Conservation (phyloP, 2,797 vertebrate genomes). For the Crypturellus tataupa region DNA sequence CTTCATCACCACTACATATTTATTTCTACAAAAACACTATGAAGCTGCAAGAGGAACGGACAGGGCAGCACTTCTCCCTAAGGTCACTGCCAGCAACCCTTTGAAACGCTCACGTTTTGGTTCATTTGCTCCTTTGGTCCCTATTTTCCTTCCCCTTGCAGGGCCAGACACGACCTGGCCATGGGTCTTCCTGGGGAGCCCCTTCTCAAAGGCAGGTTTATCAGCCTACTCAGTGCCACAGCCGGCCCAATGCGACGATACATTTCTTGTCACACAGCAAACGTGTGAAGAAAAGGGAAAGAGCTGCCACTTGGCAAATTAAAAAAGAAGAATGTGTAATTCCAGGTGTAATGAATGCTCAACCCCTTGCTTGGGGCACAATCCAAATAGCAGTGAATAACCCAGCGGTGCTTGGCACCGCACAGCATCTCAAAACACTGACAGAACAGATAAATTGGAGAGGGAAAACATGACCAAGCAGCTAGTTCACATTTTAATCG, state of each 20-base stretch:
- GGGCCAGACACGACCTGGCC: slow-evolving; percentile 19
- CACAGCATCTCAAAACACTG: neutral
- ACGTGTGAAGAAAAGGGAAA: neutral
- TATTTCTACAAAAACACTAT: neutral
- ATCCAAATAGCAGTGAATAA: slow-evolving; percentile 4
- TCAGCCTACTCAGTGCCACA: neutral
- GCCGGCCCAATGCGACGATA: accelerated
- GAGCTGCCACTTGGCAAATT: neutral
- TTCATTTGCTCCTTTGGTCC: slow-evolving; percentile 37
- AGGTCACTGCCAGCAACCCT: neutral
- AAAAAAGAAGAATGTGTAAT: neutral
- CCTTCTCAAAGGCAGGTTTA: slow-evolving; percentile 12
- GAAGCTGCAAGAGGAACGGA: neutral
- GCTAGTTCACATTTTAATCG: neutral
- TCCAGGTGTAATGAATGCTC: neutral
- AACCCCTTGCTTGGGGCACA: neutral
- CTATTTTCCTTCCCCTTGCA: slow-evolving; percentile 39
- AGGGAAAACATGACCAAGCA: neutral
- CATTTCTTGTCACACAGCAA: neutral
- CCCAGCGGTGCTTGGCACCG: neutral
- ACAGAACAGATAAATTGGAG: neutral
- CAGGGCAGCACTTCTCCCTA: slow-evolving; percentile 17
- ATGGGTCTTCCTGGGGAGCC: neutral
- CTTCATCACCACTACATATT: neutral
- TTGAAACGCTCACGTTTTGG: neutral